phyloP scores from a whole-genome alignment of 2,888 invertebrate species.

The Trilocha varians region DNA sequence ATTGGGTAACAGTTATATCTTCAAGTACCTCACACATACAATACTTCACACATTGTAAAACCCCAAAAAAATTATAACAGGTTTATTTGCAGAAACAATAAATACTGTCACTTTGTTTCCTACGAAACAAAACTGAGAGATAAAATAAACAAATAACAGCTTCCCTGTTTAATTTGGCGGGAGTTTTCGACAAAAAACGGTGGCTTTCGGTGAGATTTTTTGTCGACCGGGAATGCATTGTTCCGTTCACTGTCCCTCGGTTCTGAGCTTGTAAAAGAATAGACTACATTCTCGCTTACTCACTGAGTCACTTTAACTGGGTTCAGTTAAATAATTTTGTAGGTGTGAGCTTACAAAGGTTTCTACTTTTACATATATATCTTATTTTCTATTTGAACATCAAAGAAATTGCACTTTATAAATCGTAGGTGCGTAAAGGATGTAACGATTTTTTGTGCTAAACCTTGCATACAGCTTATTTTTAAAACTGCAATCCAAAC shows the following conservation, averaged over 20 bases:
- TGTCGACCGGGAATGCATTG: conserved; percentile 67
- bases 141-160: conserved; percentile 54
- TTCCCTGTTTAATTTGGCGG: conserved; percentile 68
- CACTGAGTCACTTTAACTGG: conserved; percentile 44
- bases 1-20: too few relatives aligned
- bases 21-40: too few relatives aligned
- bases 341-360: too few relatives aligned
- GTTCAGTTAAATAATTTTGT: too few relatives aligned
- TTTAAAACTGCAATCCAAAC: too few relatives aligned
- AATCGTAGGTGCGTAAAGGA: too few relatives aligned
- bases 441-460: too few relatives aligned
- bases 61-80: not conserved
- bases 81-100: conserved; percentile 4
- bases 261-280: conserved; percentile 39
- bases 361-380: too few relatives aligned
- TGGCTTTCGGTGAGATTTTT: conserved; percentile 54
- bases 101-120: conserved; percentile 14
- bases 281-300: conserved; percentile 33
- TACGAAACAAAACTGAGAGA: conserved; percentile 41
- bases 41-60: not conserved
- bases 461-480: too few relatives aligned
- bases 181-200: conserved; percentile 62
- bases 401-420: too few relatives aligned
- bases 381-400: too few relatives aligned
- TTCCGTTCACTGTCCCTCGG: conserved; percentile 46